These are phyloP conservation scores for Lasioglossum pauxillum DNA, from an alignment of 2,888 invertebrate species.

Conservation along the genomic window DNA sequence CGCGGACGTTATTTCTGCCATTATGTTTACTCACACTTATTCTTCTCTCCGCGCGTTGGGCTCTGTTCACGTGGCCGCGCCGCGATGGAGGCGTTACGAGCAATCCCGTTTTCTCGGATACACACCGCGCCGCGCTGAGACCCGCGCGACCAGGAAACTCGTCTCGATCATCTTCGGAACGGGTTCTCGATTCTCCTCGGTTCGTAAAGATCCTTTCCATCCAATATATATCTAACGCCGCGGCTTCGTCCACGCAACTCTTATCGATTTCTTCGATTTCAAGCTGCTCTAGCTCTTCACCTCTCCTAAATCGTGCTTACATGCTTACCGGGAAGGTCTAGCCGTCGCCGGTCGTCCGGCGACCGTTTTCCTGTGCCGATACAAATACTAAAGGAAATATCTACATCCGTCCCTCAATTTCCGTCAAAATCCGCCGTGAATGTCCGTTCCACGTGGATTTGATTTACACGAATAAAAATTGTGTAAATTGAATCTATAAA, in stretches of 20 bases:
- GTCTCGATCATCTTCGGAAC: constrained; percentile 67
- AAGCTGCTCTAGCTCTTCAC: not conserved
- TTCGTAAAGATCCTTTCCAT: constrained; percentile 59
- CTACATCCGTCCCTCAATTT: too few species aligned
- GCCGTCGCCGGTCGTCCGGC: not conserved
- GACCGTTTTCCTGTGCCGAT: not conserved
- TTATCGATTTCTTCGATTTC: constrained; percentile 65
- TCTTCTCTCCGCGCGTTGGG: constrained; percentile 15
- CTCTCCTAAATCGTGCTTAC: constrained; percentile 9
- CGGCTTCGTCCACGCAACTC: constrained; percentile 42
- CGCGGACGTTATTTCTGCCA: constrained; percentile 65
- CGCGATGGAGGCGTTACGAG: constrained; percentile 70
- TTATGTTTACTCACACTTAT: constrained; percentile 70
- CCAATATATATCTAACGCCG: constrained; percentile 42
- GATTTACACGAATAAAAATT: too few species aligned
- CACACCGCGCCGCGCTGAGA: constrained; percentile 49
- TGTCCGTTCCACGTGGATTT: too few species aligned
- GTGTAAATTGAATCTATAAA: too few species aligned
- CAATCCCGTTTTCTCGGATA: constrained; percentile 74
- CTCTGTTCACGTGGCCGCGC: constrained; percentile 57
- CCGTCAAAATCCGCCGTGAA: too few species aligned
- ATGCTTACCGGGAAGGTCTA: constrained; percentile 6
- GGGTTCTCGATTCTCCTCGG: constrained; percentile 71
- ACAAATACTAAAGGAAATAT: too few species aligned
- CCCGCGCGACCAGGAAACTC: constrained; percentile 67